Percentiles rank a stretch among this genome's conserved stretches.
phyloP scores from a whole-genome alignment of 1,140 invertebrate species.

The Tetranychus cinnabarinus region DNA sequence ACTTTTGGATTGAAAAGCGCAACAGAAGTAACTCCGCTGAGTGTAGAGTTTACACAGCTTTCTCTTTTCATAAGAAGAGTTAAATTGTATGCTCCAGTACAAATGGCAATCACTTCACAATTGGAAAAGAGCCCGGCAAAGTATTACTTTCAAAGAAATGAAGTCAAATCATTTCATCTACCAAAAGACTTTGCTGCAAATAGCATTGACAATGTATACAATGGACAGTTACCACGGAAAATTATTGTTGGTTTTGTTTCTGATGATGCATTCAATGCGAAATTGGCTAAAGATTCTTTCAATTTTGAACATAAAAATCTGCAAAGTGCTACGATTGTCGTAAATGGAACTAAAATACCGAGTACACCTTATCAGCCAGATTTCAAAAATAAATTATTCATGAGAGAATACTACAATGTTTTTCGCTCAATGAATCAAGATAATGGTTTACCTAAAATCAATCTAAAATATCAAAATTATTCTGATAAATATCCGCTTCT shows the following conservation, averaged over 20 bases:
- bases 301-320: background rate
- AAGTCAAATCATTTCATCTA: background rate
- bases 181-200: background rate
- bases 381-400: background rate
- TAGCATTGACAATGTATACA: background rate
- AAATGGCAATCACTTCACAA: background rate
- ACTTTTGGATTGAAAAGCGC: background rate
- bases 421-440: background rate
- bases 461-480: background rate
- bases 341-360: background rate
- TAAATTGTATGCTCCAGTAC: background rate
- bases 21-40: background rate
- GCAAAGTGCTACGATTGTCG: background rate
- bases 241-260: background rate
- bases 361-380: background rate
- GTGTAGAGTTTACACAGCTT: background rate
- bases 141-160: background rate
- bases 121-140: background rate
- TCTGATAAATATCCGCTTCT: background rate
- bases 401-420: background rate
- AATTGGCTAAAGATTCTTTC: background rate
- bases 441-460: background rate
- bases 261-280: background rate
- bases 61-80: background rate
- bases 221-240: background rate